Evolutionary conservation across 1,140 invertebrate genomes (phyloP).

Genomic region (Zaprionus vittiger): DNA sequence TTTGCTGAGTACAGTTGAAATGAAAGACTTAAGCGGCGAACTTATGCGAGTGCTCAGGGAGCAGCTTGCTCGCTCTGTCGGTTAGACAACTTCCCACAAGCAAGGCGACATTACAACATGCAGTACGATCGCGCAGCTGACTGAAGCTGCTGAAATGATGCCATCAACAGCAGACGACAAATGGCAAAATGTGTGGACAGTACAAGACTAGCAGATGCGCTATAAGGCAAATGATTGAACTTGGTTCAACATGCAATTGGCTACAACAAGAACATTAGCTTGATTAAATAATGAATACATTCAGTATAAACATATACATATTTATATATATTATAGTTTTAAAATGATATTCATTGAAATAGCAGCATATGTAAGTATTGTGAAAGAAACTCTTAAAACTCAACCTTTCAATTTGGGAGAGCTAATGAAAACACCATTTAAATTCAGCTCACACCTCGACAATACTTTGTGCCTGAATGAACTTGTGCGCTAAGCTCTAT

Average conservation of each 20-base stretch:
- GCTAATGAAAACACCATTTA: not conserved
- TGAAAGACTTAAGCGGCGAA: constrained; percentile 73
- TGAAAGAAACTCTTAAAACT: no score
- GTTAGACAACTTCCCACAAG: constrained; percentile 61
- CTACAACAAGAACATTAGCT: not conserved
- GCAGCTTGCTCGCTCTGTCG: constrained; percentile 43
- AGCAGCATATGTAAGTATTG: no score
- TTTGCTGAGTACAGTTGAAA: constrained; percentile 23
- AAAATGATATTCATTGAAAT: no score
- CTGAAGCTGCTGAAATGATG: constrained; percentile 74
- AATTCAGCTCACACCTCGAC: not conserved
- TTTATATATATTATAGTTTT: no score
- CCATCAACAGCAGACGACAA: constrained; percentile 64
- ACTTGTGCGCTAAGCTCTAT: not conserved
- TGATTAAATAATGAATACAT: not conserved
- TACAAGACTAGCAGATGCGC: constrained; percentile 1
- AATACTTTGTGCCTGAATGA: not conserved
- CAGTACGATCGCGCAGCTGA: constrained; percentile 32
- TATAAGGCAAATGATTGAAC: not conserved
- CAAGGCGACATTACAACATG: constrained; percentile 62
- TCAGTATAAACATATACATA: not conserved
- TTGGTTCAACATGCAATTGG: not conserved
- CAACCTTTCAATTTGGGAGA: no score
- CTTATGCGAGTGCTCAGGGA: constrained; percentile 59
- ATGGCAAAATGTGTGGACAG: not conserved